A percentile compares a stretch with the other conserved stretches of the same genome.
These are phyloP conservation scores for Hermodice carunculata DNA, from an alignment of 2,888 invertebrate species.

Conservation along the genomic window DNA sequence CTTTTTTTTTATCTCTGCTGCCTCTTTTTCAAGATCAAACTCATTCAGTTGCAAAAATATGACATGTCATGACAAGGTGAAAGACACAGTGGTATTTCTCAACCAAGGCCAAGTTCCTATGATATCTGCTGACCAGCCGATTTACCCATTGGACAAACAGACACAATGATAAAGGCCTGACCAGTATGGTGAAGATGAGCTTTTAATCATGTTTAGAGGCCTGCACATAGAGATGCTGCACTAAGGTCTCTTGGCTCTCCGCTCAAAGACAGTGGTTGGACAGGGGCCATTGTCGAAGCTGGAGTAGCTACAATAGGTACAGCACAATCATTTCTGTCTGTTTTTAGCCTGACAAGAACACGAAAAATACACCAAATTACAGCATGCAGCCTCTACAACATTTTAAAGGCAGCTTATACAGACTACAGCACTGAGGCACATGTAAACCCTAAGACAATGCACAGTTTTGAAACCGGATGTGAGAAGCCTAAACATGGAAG, in stretches of 20 bases:
- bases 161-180: conserved; percentile 53
- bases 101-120: conserved; percentile 50
- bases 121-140: conserved; percentile 45
- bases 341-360: conserved; percentile 35
- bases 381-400: conserved; percentile 30
- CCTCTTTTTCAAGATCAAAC: conserved; percentile 14
- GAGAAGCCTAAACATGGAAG: background rate
- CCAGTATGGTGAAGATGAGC: conserved; percentile 44
- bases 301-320: conserved; percentile 41
- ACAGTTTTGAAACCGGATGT: conserved; percentile 15
- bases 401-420: conserved; percentile 27
- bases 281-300: conserved; percentile 32
- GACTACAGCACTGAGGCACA: background rate
- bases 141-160: conserved; percentile 51
- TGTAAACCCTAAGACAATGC: background rate
- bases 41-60: conserved; percentile 22
- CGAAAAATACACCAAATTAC: conserved; percentile 37
- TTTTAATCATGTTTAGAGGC: conserved; percentile 52
- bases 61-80: conserved; percentile 23
- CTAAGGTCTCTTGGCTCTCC: conserved; percentile 43
- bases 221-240: conserved; percentile 54
- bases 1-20: conserved; percentile 7
- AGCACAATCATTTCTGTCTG: conserved; percentile 40
- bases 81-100: conserved; percentile 24
- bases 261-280: conserved; percentile 46